phyloP scores from a whole-genome alignment of 2,888 invertebrate genomes.

The Melanostoma mellinum region DNA sequence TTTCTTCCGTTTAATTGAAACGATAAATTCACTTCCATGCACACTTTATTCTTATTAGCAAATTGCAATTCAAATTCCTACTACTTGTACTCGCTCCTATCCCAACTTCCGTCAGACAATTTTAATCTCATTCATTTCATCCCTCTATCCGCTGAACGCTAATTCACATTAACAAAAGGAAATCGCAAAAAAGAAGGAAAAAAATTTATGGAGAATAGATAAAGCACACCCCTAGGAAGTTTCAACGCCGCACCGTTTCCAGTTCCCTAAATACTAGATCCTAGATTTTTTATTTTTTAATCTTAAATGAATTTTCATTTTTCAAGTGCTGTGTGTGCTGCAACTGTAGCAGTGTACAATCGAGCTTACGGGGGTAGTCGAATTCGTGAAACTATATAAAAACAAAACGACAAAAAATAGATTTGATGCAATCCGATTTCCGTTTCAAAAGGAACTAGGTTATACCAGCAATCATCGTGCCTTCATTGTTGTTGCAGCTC shows the following conservation, averaged over 20 bases:
- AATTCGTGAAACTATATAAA: conserved; percentile 14
- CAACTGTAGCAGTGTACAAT: not conserved
- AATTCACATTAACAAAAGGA: conserved; percentile 60
- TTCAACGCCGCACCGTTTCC: conserved; percentile 9
- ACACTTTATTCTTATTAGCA: conserved; percentile 35
- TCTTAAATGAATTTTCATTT: conserved; percentile 51
- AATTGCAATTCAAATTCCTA: conserved; percentile 41
- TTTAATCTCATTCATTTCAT: conserved; percentile 58
- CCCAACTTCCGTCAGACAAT: conserved; percentile 13
- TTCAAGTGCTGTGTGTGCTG: conserved; percentile 8
- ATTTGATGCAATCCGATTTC: conserved; percentile 71
- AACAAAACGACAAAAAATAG: conserved; percentile 62
- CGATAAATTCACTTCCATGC: conserved; percentile 50
- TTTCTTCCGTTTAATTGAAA: conserved; percentile 49
- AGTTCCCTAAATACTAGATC: conserved; percentile 4
- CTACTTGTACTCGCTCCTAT: conserved; percentile 3
- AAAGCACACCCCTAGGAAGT: conserved; percentile 34
- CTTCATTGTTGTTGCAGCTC: conserved; percentile 29
- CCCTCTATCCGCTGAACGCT: conserved; percentile 34
- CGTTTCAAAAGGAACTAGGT: conserved; percentile 52
- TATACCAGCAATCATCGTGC: conserved; percentile 65
- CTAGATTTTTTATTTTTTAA: conserved; percentile 5
- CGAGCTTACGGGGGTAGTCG: not conserved
- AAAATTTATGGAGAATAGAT: conserved; percentile 14
- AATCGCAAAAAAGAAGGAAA: conserved; percentile 6